phyloP scores from a whole-genome alignment of 2,113 vertebrate genomes.

The Psilopsiagon aymara region DNA sequence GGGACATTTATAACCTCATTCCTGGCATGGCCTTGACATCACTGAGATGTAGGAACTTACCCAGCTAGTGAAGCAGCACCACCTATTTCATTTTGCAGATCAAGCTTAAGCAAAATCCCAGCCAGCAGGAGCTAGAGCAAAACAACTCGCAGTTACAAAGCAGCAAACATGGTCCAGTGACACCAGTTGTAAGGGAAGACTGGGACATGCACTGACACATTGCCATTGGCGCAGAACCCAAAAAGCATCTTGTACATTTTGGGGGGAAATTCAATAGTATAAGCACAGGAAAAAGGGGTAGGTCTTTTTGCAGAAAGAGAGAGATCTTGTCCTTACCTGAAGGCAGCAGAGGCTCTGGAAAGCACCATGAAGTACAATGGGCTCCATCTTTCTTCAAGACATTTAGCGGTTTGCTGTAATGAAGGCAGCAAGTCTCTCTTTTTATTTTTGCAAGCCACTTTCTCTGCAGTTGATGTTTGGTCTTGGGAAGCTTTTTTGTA shows the following conservation, averaged over 20 bases:
- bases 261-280: accelerated
- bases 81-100: neutral
- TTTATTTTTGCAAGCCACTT: neutral
- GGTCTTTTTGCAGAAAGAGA: neutral
- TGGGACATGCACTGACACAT: neutral
- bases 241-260: neutral
- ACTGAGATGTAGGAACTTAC: neutral
- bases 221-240: neutral
- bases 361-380: neutral
- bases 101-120: neutral
- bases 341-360: neutral
- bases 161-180: neutral
- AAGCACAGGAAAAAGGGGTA: neutral
- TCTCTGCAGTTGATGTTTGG: neutral
- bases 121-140: neutral
- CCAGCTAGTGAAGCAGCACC: neutral
- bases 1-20: neutral
- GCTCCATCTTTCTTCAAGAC: neutral
- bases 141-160: neutral
- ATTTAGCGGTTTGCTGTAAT: neutral
- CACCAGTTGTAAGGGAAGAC: neutral
- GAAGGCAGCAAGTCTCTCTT: neutral
- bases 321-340: neutral
- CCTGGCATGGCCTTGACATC: neutral
- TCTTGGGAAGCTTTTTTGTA: neutral